A percentile compares a stretch with the other conserved stretches of the same genome.
phyloP scores from a whole-genome alignment of 92 coral and sea anemone genomes.

The Ricordea florida region DNA sequence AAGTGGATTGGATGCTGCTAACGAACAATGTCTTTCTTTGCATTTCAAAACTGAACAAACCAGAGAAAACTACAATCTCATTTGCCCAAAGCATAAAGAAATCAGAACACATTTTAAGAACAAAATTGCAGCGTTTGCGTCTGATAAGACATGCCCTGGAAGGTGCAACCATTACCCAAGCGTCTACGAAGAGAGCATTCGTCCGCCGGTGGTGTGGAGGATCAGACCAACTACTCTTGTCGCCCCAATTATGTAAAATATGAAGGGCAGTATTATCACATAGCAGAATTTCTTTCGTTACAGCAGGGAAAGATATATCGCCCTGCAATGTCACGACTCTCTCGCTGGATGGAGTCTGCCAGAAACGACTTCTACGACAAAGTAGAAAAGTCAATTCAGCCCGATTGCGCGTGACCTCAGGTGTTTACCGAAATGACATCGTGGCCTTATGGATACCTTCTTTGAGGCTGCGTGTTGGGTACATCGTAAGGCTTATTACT shows the following conservation, averaged over 20 bases:
- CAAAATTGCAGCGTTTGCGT: conserved; percentile 35
- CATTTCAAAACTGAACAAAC: conserved; percentile 17
- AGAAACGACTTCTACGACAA: conserved; percentile 50
- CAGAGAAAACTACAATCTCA: conserved; percentile 26
- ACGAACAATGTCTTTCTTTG: conserved; percentile 39
- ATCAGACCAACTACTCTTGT: not conserved
- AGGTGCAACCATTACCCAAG: conserved; percentile 31
- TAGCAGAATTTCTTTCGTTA: conserved; percentile 49
- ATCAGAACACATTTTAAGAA: conserved; percentile 32
- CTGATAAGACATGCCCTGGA: too few relatives aligned
- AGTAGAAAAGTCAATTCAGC: not conserved
- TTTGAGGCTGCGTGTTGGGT: conserved; percentile 23
- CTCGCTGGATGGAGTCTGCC: conserved; percentile 44
- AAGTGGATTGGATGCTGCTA: conserved; percentile 43
- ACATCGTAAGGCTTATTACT: conserved; percentile 5
- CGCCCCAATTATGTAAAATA: conserved; percentile 52
- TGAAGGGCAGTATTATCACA: conserved; percentile 41
- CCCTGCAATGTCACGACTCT: conserved; percentile 33
- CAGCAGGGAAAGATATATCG: conserved; percentile 55
- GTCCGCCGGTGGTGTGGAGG: not conserved
- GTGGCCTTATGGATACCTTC: conserved; percentile 48
- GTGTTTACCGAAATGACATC: not conserved
- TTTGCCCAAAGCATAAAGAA: conserved; percentile 35
- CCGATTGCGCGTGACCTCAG: not conserved
- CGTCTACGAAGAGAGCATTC: not conserved